Percentiles rank a stretch among this genome's conserved stretches.
Conservation (phyloP, 2,113 vertebrate species). For the Alces alces region DNA sequence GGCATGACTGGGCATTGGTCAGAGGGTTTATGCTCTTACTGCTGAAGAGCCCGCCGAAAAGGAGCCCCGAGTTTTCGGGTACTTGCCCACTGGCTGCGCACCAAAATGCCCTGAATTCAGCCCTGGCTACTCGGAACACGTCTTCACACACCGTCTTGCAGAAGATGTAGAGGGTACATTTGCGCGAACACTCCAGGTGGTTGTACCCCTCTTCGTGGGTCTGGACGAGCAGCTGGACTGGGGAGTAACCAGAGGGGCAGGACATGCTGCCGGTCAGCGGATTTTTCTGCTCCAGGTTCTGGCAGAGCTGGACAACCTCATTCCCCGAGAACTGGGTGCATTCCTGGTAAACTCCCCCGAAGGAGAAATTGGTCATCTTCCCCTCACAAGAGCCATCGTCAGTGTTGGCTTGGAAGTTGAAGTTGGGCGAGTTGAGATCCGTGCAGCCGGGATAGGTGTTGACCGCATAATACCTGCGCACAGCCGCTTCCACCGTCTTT, state of each 20-base stretch:
- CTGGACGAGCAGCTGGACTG: slow-evolving; percentile 82
- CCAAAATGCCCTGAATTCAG: slow-evolving; percentile 86
- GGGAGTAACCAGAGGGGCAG: slow-evolving; percentile 79
- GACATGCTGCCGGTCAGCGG: slow-evolving; percentile 83
- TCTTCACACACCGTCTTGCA: slow-evolving; percentile 81
- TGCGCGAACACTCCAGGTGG: slow-evolving; percentile 77
- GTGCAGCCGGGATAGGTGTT: slow-evolving; percentile 91
- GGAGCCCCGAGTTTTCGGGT: slow-evolving; percentile 77
- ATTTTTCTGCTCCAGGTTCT: slow-evolving; percentile 84
- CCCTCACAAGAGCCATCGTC: slow-evolving; percentile 88
- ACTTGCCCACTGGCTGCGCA: slow-evolving; percentile 65
- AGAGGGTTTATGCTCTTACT: slow-evolving; percentile 80
- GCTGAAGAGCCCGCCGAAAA: slow-evolving; percentile 91
- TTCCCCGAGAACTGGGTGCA: slow-evolving; percentile 70
- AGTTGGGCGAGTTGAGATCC: slow-evolving; percentile 82
- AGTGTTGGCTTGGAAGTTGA: slow-evolving; percentile 91
- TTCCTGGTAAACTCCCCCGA: slow-evolving; percentile 89
- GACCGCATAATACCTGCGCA: slow-evolving; percentile 86
- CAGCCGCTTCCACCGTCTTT: slow-evolving; percentile 75
- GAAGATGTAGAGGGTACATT: slow-evolving; percentile 72
- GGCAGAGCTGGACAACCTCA: slow-evolving; percentile 75
- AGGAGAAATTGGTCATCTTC: slow-evolving; percentile 86
- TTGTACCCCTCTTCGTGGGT: slow-evolving; percentile 83
- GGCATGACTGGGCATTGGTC: slow-evolving; percentile 87
- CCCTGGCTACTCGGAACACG: slow-evolving; percentile 79